Percentiles rank a stretch among this genome's conserved stretches.
phyloP scores from a whole-genome alignment of 2,888 invertebrate genomes.

The Mechanitis messenoides region DNA sequence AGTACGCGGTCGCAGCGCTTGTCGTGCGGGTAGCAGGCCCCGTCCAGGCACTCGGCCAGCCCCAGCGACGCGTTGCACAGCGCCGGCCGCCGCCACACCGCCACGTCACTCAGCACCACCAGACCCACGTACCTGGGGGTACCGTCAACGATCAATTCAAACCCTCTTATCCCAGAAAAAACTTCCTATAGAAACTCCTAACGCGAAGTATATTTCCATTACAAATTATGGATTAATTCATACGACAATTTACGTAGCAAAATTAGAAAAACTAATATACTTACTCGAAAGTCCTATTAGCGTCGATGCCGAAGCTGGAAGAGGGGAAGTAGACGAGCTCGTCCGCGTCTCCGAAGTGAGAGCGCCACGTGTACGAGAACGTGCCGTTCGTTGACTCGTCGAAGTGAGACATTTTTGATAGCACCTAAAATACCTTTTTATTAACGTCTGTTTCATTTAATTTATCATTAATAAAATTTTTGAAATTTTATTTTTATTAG shows the following conservation, averaged over 20 bases:
- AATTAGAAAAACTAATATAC: constrained; percentile 29
- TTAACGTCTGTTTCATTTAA: no score
- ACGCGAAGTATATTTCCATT: no score
- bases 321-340: constrained; percentile 91
- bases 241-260: background rate
- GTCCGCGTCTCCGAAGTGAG: constrained; percentile 90
- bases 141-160: background rate
- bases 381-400: constrained; percentile 92
- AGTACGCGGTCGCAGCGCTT: constrained; percentile 86
- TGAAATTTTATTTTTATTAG: no score
- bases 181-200: constrained; percentile 35
- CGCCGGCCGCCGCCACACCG: constrained; percentile 80
- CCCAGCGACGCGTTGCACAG: constrained; percentile 85
- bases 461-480: no score
- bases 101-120: constrained; percentile 93
- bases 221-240: background rate
- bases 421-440: constrained; percentile 69
- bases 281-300: constrained; percentile 93
- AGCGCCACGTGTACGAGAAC: constrained; percentile 88
- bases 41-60: constrained; percentile 86
- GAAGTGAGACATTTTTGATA: constrained; percentile 91
- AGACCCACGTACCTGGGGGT: constrained; percentile 81
- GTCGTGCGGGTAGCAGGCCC: constrained; percentile 84
- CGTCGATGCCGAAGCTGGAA: constrained; percentile 93
- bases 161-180: background rate